Base-by-base conservation (phyloP, 2,888 invertebrate species). In the Pyrrhia umbra region DNA sequence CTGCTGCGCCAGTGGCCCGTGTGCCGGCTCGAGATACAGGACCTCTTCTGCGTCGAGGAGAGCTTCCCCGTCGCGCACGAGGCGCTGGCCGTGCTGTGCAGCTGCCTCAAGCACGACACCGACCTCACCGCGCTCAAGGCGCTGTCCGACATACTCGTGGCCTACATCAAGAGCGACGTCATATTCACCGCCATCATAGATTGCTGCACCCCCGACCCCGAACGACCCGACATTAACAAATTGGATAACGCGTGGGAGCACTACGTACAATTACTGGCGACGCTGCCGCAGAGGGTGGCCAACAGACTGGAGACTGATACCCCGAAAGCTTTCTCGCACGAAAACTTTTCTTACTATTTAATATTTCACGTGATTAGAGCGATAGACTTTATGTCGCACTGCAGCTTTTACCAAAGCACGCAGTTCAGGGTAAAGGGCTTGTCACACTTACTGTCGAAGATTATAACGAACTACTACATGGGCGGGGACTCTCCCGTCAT, bases 281-380 rank as follows among this genome's bases (percentile, higher is more conserved):
- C 97, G 1, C 79, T 98, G 52, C 97, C 98, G 0, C 96, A 95
- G 79, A 92, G 96, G 73, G 91, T 98, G 42, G 97, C 97, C 8
- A 98, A 98, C 83, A 95, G 95, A 77, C 77, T 96, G 25, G 90
- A 96, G 67, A 92, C 90, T 1, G 90, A 95, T 27, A 91, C 96
- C 5, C 95, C 96, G 0, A 92, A 95, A 63, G 91, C 95, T 16
- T 97, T 97, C 82, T 89, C 95, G 0, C 92, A 95, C 0, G 91
- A 95, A 15, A 92, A 92, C 20, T 97, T 96, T 85, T 92, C 96
- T 0, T 96, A 95, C 55, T 87, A 96, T 43, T 79, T 97, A 0
- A 88, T 96, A 21, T 95, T 95, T 66, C 96, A 97, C 76, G 86
- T 97, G 3, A 77, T 96, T 0, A 95, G 96, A 77, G 90, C 95